Base-by-base conservation (phyloP, 1,140 invertebrate genomes). In the Zaprionus ghesquierei region DNA sequence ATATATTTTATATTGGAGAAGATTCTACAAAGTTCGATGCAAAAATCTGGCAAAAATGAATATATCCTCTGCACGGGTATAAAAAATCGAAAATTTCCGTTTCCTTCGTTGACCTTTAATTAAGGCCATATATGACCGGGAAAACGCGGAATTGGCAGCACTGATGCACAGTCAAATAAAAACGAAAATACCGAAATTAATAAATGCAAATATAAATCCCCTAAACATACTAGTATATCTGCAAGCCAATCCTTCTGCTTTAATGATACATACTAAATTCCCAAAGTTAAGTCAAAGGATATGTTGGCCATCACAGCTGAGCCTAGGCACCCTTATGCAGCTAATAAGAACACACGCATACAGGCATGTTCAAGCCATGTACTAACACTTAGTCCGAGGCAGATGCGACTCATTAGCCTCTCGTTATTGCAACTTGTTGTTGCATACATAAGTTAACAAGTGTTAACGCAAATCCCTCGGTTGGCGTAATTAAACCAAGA, bases 401-500 rank as follows among this genome's bases (percentile, higher is more conserved):
- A 35, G 44, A 46, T 61, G 49, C 49, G 18, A 27, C 35, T 72
- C 49, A 68, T 68, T 72, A 68, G 69, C 77, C 27, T 13, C 50
- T 15, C 27, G 35, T 41, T 41, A n/a, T 20, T 53, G 13, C 63
- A 61, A 75, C 46, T 71, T 61, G 46, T 33, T 59, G 35, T 69
- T 72, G 59, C 64, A 62, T 69, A 81, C 64, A 62, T 69, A 81
- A 75, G 38, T 68, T 78, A 86, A 86, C 78, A 75, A 55, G 66
- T 69, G 82, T 68, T 78, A 81, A 84, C 70, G 50, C 70, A 65
- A 81, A 75, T 75, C 64, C 62, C 74, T 51, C 63, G 82, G 63
- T 60, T 53, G 68, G 62, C 76, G 82, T 87, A 86, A 86, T 86
- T 86, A 86, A 89, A 82, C 82, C 74, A 66, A 75, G 61, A 81